Conservation (phyloP, 1,140 invertebrate genomes). For the Drosophila ogumai region DNA sequence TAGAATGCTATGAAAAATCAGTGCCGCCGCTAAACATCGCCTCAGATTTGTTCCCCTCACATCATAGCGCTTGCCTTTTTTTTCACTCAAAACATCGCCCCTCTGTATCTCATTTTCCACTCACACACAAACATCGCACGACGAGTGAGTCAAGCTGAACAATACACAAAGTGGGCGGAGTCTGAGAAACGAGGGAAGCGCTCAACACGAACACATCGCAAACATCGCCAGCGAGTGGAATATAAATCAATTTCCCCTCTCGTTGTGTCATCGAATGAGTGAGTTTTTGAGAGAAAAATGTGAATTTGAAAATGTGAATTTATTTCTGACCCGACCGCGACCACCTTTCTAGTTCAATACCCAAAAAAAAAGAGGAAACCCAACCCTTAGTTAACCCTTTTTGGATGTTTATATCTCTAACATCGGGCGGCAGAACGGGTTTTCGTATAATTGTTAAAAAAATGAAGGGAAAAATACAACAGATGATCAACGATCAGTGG, state of each 20-base stretch:
- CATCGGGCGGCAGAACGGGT: slow-evolving; percentile 25
- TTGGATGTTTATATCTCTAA: slow-evolving; percentile 25
- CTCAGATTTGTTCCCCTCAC: slow-evolving; percentile 20
- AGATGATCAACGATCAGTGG: slow-evolving; percentile 37
- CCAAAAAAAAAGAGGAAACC: slow-evolving; percentile 11
- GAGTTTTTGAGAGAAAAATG: not conserved
- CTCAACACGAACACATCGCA: slow-evolving; percentile 45
- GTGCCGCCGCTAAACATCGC: slow-evolving; percentile 10
- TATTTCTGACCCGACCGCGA: slow-evolving; percentile 26
- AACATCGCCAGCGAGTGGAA: slow-evolving; percentile 71
- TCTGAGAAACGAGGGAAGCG: slow-evolving; percentile 38
- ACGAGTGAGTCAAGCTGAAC: slow-evolving; percentile 17
- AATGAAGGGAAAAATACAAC: slow-evolving; percentile 12
- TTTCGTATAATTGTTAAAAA: slow-evolving; percentile 12
- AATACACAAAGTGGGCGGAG: slow-evolving; percentile 74
- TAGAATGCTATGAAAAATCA: slow-evolving; percentile 25
- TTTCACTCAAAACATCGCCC: slow-evolving; percentile 34
- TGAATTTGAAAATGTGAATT: slow-evolving; percentile 9
- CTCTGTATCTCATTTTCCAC: slow-evolving; percentile 13
- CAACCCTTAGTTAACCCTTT: slow-evolving; percentile 49
- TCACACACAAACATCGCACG: slow-evolving; percentile 51
- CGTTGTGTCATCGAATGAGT: slow-evolving; percentile 17
- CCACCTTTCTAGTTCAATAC: slow-evolving; percentile 39
- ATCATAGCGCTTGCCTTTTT: slow-evolving; percentile 16
- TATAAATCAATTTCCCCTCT: slow-evolving; percentile 35